Percentiles rank a stretch among this genome's conserved stretches.
Conservation (phyloP, 2,888 invertebrate genomes). For the Pristionchus mayeri region DNA sequence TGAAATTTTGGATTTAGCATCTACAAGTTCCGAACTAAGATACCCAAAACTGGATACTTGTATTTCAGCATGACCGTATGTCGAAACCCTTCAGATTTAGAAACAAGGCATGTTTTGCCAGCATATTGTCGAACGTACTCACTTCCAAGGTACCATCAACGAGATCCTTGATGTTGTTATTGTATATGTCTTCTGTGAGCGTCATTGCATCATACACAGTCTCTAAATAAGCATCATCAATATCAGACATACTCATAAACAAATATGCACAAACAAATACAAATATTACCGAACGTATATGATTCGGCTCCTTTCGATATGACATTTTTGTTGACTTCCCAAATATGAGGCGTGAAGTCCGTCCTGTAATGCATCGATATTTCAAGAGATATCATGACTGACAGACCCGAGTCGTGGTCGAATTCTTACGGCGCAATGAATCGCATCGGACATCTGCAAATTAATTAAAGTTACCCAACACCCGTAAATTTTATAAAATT, state of each 20-base stretch:
- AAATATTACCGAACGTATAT: slow-evolving; percentile 11
- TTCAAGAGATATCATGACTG: not conserved
- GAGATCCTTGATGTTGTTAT: not conserved
- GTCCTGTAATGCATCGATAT: not conserved
- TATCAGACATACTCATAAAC: not conserved
- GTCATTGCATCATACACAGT: not conserved
- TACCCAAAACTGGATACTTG: no score
- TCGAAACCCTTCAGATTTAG: no score
- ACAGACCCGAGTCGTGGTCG: slow-evolving; percentile 26
- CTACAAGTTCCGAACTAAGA: no score
- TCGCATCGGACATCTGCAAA: slow-evolving; percentile 24
- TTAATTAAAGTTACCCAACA: no score
- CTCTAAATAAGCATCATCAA: not conserved
- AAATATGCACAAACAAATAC: not conserved
- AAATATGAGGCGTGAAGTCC: not conserved
- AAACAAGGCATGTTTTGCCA: not conserved
- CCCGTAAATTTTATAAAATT: no score
- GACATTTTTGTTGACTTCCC: not conserved
- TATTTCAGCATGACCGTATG: no score
- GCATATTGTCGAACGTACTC: not conserved
- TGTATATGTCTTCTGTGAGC: not conserved
- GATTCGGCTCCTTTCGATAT: slow-evolving; percentile 3
- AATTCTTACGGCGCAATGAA: not conserved
- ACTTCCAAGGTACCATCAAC: slow-evolving; percentile 26
- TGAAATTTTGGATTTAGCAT: no score